Conservation (phyloP, 2,888 invertebrate species). For the Bursaphelenchus okinawaensis region DNA sequence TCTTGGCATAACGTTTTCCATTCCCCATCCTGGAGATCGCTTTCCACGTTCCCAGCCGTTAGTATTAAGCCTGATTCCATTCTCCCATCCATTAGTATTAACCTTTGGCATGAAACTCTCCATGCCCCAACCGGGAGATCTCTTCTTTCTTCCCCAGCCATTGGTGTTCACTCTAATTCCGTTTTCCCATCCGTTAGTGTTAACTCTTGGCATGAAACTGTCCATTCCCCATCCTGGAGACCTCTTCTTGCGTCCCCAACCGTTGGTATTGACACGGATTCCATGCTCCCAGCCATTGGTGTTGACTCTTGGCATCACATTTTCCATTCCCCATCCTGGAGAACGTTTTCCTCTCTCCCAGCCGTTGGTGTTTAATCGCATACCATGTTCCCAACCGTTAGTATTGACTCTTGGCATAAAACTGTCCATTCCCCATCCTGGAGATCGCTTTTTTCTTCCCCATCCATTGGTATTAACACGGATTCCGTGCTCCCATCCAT, state of each 20-base stretch:
- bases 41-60: background rate
- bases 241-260: background rate
- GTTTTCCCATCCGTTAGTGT: background rate
- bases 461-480: no score
- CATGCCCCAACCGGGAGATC: background rate
- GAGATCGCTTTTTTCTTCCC: background rate
- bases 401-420: no score
- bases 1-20: background rate
- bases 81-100: no score
- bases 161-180: no score
- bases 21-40: background rate
- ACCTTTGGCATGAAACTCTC: no score
- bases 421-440: background rate
- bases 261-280: background rate
- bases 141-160: background rate
- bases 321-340: background rate
- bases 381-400: no score
- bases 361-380: no score
- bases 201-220: background rate
- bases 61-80: no score
- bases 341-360: background rate
- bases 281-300: background rate
- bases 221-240: background rate
- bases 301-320: background rate
- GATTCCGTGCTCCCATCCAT: background rate